phyloP scores from a whole-genome alignment of 2,888 invertebrate species.

The Hymenopus coronatus region DNA sequence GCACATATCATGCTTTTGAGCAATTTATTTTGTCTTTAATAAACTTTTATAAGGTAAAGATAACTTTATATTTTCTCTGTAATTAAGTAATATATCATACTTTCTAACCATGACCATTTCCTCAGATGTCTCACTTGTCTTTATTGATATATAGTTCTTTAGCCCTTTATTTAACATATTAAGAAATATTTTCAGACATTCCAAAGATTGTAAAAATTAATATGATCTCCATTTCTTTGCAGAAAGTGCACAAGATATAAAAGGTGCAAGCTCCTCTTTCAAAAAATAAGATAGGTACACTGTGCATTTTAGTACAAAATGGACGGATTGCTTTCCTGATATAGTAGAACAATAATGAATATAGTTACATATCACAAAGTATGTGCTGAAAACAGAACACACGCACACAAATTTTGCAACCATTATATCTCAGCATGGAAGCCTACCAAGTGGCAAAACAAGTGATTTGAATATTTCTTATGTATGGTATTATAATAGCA shows the following conservation, averaged over 20 bases:
- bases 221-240: neutral
- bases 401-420: neutral
- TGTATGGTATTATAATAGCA: neutral
- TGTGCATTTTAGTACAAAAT: neutral
- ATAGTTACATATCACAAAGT: neutral
- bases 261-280: neutral
- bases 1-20: neutral
- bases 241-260: neutral
- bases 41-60: neutral
- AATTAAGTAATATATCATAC: neutral
- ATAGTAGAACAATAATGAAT: neutral
- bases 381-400: neutral
- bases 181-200: neutral
- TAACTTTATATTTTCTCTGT: neutral
- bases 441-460: neutral
- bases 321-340: neutral
- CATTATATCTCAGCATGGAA: conserved; percentile 1
- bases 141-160: neutral
- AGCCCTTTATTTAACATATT: too few relatives aligned
- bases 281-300: neutral
- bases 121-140: neutral
- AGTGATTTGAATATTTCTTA: neutral
- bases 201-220: neutral
- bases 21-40: neutral
- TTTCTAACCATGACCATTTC: neutral